These are phyloP conservation scores for Threskiornis aethiopicus DNA, from an alignment of 2,797 vertebrate genomes.

Conservation along the genomic window DNA sequence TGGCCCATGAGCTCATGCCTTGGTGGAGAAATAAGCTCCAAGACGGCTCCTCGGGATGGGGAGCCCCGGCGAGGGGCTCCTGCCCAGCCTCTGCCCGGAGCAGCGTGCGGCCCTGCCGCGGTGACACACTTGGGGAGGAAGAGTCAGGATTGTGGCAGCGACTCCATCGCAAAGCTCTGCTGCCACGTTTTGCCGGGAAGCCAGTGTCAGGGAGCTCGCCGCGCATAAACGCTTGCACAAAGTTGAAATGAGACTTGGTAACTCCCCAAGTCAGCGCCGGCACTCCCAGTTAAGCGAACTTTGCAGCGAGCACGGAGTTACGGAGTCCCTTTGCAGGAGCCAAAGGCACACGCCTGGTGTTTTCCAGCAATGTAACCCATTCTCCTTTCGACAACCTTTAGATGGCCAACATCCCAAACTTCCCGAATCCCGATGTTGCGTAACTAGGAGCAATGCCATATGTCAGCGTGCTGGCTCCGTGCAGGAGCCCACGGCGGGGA, in stretches of 20 bases:
- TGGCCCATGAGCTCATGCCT: not conserved
- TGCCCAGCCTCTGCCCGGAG: not conserved
- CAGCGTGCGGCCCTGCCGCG: not conserved
- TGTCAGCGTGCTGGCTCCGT: not conserved
- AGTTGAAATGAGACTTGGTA: not conserved
- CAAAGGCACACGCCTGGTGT: not conserved
- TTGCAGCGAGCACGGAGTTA: not conserved
- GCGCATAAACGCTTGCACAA: not conserved
- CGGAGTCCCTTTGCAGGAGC: not conserved
- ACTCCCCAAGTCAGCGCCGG: not conserved
- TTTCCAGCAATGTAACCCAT: not conserved
- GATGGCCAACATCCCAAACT: conserved; percentile 9
- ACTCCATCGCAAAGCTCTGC: not conserved
- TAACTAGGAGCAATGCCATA: not conserved
- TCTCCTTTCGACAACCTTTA: not conserved
- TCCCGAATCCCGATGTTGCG: not conserved
- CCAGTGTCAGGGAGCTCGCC: rapidly evolving
- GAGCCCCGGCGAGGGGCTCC: not conserved
- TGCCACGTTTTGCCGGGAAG: not conserved
- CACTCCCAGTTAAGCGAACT: conserved; percentile 7
- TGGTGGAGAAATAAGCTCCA: not conserved
- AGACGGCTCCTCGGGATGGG: not conserved
- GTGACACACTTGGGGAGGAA: not conserved
- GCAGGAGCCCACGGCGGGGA: not conserved
- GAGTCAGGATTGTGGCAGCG: not conserved